These are phyloP conservation scores for Nibea coibor DNA, from an alignment of 2,113 vertebrate species.

Conservation along the genomic window DNA sequence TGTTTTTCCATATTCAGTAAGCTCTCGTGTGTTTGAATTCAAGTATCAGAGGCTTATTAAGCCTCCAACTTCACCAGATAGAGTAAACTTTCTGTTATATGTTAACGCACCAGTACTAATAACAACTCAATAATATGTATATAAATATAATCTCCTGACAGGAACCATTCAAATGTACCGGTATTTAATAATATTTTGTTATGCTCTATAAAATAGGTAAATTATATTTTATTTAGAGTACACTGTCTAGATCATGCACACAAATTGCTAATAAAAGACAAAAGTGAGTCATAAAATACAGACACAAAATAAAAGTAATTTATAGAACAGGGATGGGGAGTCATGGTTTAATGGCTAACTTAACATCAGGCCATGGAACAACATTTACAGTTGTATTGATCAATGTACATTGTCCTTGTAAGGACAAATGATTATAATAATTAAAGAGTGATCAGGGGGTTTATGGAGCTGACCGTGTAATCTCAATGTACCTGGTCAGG, in stretches of 20 bases:
- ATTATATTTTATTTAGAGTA: not conserved
- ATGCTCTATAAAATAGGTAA: too few relatives aligned
- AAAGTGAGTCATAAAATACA: not conserved
- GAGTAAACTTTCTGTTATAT: not conserved
- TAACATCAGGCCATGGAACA: not conserved
- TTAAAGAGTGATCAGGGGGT: not conserved
- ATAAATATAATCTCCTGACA: not conserved
- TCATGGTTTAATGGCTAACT: not conserved
- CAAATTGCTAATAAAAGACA: not conserved
- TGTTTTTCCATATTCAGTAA: not conserved
- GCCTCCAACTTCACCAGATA: not conserved
- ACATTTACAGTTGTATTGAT: not conserved
- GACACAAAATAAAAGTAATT: not conserved
- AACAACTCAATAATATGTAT: not conserved
- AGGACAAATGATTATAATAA: not conserved
- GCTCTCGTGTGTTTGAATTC: not conserved
- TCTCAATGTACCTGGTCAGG: not conserved
- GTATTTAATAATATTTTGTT: too few relatives aligned
- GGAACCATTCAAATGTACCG: too few relatives aligned
- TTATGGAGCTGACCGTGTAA: not conserved
- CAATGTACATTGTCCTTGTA: not conserved
- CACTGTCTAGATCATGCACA: not conserved
- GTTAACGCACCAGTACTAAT: not conserved
- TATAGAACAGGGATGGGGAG: not conserved
- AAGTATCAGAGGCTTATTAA: not conserved